phyloP scores from a whole-genome alignment of 2,113 vertebrate genomes.

The Chrysochloris asiatica region DNA sequence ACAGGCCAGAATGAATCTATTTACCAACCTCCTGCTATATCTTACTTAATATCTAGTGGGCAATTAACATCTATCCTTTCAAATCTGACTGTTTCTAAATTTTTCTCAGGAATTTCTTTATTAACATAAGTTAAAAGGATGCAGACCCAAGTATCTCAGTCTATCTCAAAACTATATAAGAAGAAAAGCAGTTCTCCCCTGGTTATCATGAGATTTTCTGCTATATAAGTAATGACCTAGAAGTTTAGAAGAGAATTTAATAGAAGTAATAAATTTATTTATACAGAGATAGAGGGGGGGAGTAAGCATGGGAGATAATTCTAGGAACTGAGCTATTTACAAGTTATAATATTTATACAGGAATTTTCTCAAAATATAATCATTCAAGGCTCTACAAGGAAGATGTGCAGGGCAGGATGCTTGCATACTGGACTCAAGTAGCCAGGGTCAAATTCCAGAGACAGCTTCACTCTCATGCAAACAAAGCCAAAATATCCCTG shows the following conservation, averaged over 20 bases:
- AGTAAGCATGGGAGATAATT: not conserved
- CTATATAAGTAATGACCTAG: not conserved
- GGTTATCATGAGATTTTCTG: not conserved
- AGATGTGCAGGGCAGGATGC: not conserved
- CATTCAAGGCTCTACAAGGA: not conserved
- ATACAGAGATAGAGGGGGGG: not conserved
- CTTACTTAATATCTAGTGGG: not conserved
- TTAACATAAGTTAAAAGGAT: slow-evolving; percentile 34
- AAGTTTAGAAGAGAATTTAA: not conserved
- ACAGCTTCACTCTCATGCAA: slow-evolving; percentile 41
- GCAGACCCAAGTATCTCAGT: not conserved
- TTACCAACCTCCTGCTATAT: not conserved
- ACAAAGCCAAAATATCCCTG: slow-evolving; percentile 64
- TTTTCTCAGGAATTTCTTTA: slow-evolving; percentile 20
- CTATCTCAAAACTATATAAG: not conserved
- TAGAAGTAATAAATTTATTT: not conserved
- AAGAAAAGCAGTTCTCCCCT: not conserved
- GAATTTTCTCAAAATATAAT: slow-evolving; percentile 50
- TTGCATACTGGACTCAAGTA: not conserved
- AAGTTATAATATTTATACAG: slow-evolving; percentile 52
- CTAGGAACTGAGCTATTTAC: slow-evolving; percentile 54
- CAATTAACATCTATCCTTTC: not conserved
- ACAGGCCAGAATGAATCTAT: not conserved
- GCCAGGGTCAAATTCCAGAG: slow-evolving; percentile 2
- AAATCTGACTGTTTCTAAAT: not conserved